These are phyloP conservation scores for Drosophila tani DNA, from an alignment of 1,140 invertebrate genomes.

Conservation along the genomic window DNA sequence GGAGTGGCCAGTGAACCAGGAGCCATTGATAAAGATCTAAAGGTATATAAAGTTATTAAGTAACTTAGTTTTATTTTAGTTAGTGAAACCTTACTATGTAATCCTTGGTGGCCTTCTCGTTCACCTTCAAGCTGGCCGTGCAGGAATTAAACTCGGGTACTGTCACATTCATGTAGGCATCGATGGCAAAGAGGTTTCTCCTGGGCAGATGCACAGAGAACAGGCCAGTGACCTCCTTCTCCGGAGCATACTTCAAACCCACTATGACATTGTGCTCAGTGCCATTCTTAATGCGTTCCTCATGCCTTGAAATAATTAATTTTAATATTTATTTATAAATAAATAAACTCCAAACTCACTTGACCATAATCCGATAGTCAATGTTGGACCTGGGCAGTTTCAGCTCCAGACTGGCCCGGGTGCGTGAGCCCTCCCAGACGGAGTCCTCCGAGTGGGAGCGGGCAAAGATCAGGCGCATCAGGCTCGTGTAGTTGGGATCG, in stretches of 20 bases:
- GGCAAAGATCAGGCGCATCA: conserved; percentile 86
- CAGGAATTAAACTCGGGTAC: conserved; percentile 88
- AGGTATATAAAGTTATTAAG: not conserved
- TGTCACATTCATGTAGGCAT: conserved; percentile 87
- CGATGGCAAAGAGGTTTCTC: conserved; percentile 86
- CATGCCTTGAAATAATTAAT: conserved; percentile 52
- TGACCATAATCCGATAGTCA: conserved; percentile 84
- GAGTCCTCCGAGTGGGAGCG: conserved; percentile 85
- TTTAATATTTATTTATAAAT: not conserved
- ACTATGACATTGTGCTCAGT: conserved; percentile 83
- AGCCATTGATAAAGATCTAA: conserved; percentile 88
- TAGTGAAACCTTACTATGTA: conserved; percentile 86
- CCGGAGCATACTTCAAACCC: conserved; percentile 83
- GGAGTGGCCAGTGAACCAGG: conserved; percentile 92
- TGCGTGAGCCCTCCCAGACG: conserved; percentile 73
- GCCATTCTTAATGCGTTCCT: conserved; percentile 82
- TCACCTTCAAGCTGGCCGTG: conserved; percentile 86
- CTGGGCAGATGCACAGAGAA: conserved; percentile 86
- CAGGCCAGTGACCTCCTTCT: conserved; percentile 87
- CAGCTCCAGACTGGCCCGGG: conserved; percentile 80
- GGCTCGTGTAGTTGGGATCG: conserved; percentile 87
- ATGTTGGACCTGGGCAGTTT: conserved; percentile 83
- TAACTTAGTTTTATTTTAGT: no score
- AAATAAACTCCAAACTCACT: conserved; percentile 49
- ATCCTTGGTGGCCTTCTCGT: conserved; percentile 86